Evolutionary conservation across 2,797 vertebrate species (phyloP).

Genomic region (Scolopax bukidnonensis): DNA sequence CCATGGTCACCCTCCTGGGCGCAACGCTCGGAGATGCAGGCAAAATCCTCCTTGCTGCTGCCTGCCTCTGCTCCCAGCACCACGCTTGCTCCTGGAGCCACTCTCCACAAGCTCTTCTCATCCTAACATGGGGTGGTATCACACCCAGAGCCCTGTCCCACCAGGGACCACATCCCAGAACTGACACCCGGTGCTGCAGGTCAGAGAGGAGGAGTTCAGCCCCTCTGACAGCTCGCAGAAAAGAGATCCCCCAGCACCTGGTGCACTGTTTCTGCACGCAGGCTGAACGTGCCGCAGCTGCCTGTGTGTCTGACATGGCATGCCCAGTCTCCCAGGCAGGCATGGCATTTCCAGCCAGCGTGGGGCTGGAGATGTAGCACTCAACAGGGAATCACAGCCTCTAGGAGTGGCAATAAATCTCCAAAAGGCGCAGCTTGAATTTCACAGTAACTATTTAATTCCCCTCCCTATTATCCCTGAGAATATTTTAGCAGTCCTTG

Average conservation of each 20-base stretch:
- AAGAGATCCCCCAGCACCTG: neutral
- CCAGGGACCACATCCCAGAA: neutral
- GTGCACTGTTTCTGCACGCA: neutral
- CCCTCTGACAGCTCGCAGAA: neutral
- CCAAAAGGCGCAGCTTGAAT: neutral
- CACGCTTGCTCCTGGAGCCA: fast-evolving
- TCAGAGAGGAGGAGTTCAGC: neutral
- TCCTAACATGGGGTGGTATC: neutral
- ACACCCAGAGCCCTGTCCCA: neutral
- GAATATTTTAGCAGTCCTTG: conserved; percentile 19
- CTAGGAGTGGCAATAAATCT: neutral
- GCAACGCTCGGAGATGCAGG: neutral
- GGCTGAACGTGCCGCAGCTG: neutral
- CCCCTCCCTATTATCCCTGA: neutral
- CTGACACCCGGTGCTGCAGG: neutral
- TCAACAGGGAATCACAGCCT: neutral
- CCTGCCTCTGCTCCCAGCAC: neutral
- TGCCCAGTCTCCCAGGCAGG: neutral
- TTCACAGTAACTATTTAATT: conserved; percentile 23
- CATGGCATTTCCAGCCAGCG: neutral
- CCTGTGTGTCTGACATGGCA: fast-evolving
- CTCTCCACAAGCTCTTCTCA: neutral
- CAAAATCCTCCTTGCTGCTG: neutral
- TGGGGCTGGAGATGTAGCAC: neutral
- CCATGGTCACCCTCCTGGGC: neutral